phyloP scores from a whole-genome alignment of 2,113 vertebrate genomes.

The Pedionomus torquatus region DNA sequence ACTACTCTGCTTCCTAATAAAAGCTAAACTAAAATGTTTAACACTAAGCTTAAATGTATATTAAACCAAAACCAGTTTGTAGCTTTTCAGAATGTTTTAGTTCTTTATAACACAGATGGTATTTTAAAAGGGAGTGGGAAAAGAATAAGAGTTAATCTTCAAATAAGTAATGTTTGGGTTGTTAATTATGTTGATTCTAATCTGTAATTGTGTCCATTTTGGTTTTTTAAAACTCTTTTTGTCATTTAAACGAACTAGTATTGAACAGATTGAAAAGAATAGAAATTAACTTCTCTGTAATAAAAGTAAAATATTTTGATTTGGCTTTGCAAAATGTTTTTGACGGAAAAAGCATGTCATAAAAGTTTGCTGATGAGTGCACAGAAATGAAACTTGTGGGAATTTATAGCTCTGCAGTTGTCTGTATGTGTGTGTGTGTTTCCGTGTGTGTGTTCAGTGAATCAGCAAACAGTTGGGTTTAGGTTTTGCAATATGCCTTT shows the following conservation, averaged over 20 bases:
- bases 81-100: not conserved
- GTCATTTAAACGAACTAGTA: not conserved
- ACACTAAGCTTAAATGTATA: not conserved
- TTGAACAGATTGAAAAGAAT: not conserved
- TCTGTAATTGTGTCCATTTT: not conserved
- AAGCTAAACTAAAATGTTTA: not conserved
- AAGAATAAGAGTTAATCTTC: not conserved
- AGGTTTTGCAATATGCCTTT: not conserved
- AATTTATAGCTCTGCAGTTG: not conserved
- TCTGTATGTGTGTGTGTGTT: not conserved
- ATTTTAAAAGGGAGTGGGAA: not conserved
- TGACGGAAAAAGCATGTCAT: not conserved
- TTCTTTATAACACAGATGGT: not conserved
- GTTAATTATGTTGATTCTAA: not conserved
- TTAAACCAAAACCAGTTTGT: not conserved
- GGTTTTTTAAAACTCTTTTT: not conserved
- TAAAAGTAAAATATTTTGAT: constrained; percentile 17
- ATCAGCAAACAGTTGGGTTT: not conserved
- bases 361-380: not conserved
- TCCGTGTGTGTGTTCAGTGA: not conserved
- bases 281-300: not conserved
- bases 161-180: not conserved
- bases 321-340: not conserved
- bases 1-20: not conserved
- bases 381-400: not conserved